phyloP scores from a whole-genome alignment of 2,113 vertebrate species.

The Nyctereutes procyonoides region DNA sequence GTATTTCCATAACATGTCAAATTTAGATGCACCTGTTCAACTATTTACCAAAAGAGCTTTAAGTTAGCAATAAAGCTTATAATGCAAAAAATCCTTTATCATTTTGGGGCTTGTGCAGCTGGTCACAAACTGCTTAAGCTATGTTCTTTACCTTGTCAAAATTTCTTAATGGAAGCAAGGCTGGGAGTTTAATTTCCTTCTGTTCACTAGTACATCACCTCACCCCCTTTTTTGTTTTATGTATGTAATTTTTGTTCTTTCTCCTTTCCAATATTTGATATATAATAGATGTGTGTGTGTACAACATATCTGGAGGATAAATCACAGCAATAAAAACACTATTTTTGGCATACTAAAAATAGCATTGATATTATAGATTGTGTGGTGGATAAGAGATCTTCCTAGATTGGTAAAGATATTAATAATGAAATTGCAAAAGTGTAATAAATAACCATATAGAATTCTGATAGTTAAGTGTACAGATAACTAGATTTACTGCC shows the following conservation, averaged over 20 bases:
- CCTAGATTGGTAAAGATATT: slow-evolving; percentile 62
- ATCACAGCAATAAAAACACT: slow-evolving; percentile 64
- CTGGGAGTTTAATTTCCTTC: slow-evolving; percentile 79
- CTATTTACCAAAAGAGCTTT: slow-evolving; percentile 35
- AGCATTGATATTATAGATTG: slow-evolving; percentile 56
- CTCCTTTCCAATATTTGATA: slow-evolving; percentile 59
- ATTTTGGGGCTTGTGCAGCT: slow-evolving; percentile 42
- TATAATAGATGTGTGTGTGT: slow-evolving; percentile 41
- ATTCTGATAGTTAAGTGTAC: not conserved
- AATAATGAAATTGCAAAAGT: not conserved
- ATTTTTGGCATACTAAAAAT: slow-evolving; percentile 65
- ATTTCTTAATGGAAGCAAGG: slow-evolving; percentile 70
- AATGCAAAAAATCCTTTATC: slow-evolving; percentile 5
- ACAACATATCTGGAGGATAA: slow-evolving; percentile 64
- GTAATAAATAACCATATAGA: slow-evolving; percentile 8
- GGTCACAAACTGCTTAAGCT: slow-evolving; percentile 63
- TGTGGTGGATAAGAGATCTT: slow-evolving; percentile 42
- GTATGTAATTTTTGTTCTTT: slow-evolving; percentile 37
- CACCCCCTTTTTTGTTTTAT: slow-evolving; percentile 55
- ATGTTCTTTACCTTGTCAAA: slow-evolving; percentile 73
- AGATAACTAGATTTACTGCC: slow-evolving; percentile 14
- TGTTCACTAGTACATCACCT: slow-evolving; percentile 64
- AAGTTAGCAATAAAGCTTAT: slow-evolving; percentile 43
- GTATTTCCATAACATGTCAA: slow-evolving; percentile 22
- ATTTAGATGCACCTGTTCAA: slow-evolving; percentile 20